Base-by-base conservation (phyloP, 2,797 vertebrate genomes). In the Arnoldichthys spilopterus region DNA sequence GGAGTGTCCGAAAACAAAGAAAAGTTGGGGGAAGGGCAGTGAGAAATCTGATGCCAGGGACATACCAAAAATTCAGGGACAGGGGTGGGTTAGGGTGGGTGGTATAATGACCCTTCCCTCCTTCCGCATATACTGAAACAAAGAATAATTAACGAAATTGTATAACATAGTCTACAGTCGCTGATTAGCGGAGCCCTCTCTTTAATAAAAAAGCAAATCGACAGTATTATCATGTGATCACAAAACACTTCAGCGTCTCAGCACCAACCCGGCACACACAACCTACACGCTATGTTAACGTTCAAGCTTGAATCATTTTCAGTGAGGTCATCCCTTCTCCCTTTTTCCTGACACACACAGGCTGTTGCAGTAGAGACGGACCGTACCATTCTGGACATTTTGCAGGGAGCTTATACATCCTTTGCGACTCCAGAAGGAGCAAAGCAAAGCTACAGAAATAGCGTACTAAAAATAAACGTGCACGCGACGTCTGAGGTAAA, bases 281-380 rank as follows among this genome's bases (percentile, higher is more conserved):
- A 53, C 37, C 20, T 40, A 6, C 30, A 7, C 16, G 13, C 30
- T 34, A 37, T 8, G 20, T 24, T 47, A 54, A 53, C 30, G 43
- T 30, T 28, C 40, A 26, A 26, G 28, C 37, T 49, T 43, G 22
- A 63, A 18, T 63, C 18, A 43, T 74, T 69, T 74, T 74, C 34
- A 43, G 61, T 15, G 13, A 30, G 43, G 16, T 24, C 37, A 61
- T 15, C 43, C 54, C 40, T 13, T 6, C 70, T 8, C 70, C 53
- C 69, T 5, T 66, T 47, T 73, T 49, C 76, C 76, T 51, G 51
- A 56, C 53, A 61, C 47, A 54, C 53, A 74, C 71, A n/a, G 16
- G 32, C 54, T 53, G 22, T 18, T 51, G 30, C 18, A 32, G 3
- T 16, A 40, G 8, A 37, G 64, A 68, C 45, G 54, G 58, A 47